Evolutionary conservation across 2,888 invertebrate species (phyloP).

Genomic region (Lasioglossum lativentre): DNA sequence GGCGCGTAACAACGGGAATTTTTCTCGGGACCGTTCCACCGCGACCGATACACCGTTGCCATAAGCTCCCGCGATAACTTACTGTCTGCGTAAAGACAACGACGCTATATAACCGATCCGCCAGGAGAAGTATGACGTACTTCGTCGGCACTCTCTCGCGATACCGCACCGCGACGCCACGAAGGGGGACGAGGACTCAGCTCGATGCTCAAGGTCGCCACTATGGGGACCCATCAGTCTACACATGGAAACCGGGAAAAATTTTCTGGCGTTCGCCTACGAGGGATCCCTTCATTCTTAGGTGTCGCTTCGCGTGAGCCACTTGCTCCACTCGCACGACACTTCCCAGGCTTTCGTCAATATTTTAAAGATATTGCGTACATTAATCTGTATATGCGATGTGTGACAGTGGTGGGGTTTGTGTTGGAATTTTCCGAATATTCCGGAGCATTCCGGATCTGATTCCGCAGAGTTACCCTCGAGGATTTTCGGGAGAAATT

Average conservation of each 20-base stretch:
- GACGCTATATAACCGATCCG: slow-evolving; percentile 34
- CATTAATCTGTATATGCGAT: not conserved
- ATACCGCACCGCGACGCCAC: not conserved
- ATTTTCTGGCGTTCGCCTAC: not conserved
- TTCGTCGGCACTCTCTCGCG: not conserved
- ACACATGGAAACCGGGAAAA: not conserved
- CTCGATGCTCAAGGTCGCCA: not conserved
- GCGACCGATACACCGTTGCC: slow-evolving; percentile 53
- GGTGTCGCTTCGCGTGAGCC: not conserved
- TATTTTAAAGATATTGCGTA: not conserved
- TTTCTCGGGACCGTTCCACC: slow-evolving; percentile 54
- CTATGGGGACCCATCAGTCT: not conserved
- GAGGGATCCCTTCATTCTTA: not conserved
- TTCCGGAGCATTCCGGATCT: not conserved
- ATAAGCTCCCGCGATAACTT: slow-evolving; percentile 60
- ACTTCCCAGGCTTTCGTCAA: not conserved
- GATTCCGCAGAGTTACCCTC: not conserved
- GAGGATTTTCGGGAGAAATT: not conserved
- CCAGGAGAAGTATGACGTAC: slow-evolving; percentile 26
- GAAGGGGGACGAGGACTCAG: not conserved
- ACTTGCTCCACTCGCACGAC: not conserved
- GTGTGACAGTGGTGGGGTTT: not conserved
- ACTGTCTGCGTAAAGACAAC: slow-evolving; percentile 43
- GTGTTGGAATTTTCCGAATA: too few relatives aligned
- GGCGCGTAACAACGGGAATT: slow-evolving; percentile 58